These are phyloP conservation scores for Montipora capitata DNA, from an alignment of 92 coral and sea anemone species.

Conservation along the genomic window DNA sequence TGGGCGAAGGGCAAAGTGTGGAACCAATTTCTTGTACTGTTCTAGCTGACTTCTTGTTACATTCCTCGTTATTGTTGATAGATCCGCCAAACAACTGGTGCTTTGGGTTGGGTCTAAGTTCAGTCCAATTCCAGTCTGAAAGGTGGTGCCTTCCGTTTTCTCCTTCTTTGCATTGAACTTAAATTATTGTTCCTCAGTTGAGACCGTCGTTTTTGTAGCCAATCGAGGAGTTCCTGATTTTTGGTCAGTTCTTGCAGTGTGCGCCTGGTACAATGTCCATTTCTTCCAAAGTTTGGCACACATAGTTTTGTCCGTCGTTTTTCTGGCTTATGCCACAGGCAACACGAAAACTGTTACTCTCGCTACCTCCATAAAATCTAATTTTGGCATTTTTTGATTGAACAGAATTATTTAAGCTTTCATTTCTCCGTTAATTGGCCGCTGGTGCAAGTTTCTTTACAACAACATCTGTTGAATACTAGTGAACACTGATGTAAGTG, in stretches of 20 bases:
- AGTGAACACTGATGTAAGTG: not conserved
- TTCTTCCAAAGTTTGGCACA: constrained; percentile 9
- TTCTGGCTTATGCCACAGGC: constrained; percentile 69
- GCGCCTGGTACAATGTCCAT: constrained; percentile 46
- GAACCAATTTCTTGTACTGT: too few species aligned
- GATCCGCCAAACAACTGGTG: too few species aligned
- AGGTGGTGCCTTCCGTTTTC: constrained; percentile 44
- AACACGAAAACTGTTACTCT: constrained; percentile 64
- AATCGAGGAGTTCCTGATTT: constrained; percentile 36
- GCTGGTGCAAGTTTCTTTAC: constrained; percentile 23
- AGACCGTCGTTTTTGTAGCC: constrained; percentile 28
- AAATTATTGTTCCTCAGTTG: constrained; percentile 15
- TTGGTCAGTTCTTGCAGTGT: constrained; percentile 42
- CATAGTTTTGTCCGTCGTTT: constrained; percentile 35
- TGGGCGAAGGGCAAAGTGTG: constrained; percentile 12
- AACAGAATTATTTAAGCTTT: constrained; percentile 49
- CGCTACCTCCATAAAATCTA: constrained; percentile 69
- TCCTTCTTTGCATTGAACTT: constrained; percentile 41
- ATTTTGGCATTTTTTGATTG: constrained; percentile 66
- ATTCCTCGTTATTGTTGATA: too few species aligned
- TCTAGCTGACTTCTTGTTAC: too few species aligned
- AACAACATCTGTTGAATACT: not conserved
- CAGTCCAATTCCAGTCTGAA: constrained; percentile 30
- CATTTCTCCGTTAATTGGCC: constrained; percentile 35
- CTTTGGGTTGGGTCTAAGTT: not conserved